Evolutionary conservation across 2,797 vertebrate genomes (phyloP), one percentile per base, ranked within the genome.

Genomic region (Chaunax sp.): DNA sequence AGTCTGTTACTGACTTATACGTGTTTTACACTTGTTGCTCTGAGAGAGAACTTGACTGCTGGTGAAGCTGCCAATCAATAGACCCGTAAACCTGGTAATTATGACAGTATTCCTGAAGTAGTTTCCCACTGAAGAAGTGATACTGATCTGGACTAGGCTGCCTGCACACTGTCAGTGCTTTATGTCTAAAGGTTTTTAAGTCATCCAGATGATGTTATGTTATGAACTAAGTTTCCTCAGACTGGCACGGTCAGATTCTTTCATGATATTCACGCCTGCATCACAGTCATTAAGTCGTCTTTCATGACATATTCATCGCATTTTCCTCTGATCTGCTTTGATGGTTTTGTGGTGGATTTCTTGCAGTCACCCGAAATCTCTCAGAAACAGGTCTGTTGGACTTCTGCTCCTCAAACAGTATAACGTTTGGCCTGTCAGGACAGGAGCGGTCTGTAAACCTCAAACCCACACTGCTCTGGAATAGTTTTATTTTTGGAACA

Each of bases 341-440:
- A 78, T 69, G 69, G 58, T 65, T 66, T 30, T 26, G 55, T 68
- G 53, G 37, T 75, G 55, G 63, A 12, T 51, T 59, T 59, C 0
- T 25, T 59, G 45, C 37, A 38, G 46, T 64, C 44, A 35, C 13
- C 46, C 61, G 10, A 35, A 9, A 68, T 61, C 33, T 67, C 28
- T 25, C 38, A 53, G 50, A 51, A 20, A 58, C 38, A 22, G 55
- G 8, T 22, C 44, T 26, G 67, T 65, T 51, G 46, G 22, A 68
- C 35, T 49, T 53, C 68, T 46, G 50, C 46, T 64, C 69, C 59
- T 50, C n/a, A 66, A 50, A 58, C 53, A 37, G 54, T 40, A 53
- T 16, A 15, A 41, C 23, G 35, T 55, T 5, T 41, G 47, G 22
- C 72, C 35, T 67, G 33, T 74, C 57, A 52, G 45, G 37, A 60